Evolutionary conservation across 2,797 vertebrate genomes (phyloP), one percentile per base, ranked within the genome.

Genomic region (Sebastes aleutianus): DNA sequence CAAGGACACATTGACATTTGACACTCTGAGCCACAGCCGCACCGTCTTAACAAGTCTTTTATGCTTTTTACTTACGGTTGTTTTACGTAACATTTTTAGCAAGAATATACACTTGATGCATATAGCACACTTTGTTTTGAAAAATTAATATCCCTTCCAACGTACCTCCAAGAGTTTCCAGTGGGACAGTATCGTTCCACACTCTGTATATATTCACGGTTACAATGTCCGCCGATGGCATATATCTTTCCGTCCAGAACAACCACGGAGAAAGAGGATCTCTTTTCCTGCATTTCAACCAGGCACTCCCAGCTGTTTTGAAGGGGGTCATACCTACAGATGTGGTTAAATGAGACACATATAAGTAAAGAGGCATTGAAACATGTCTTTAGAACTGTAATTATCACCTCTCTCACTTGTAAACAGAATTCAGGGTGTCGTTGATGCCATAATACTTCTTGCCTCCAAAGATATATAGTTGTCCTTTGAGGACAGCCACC

Each of bases 401-500:
- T 29, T 14, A 31, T 29, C 18, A n/a, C 3, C 1, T 32, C 2
- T 85, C 90, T 90, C 47, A 98, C 98, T 97, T 97, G 93, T 95
- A 96, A 78, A 95, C 96, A 5, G 95, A 97, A 80, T 94, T 92
- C 90, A 98, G 88, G 5, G 90, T 96, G 91, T 97, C 96, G 18
- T 32, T 20, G 22, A 84, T 88, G 9, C 97, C 93, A 0, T 98
- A 98, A 92, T 97, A 98, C 85, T 94, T 93, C 79, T 98, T 98
- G 27, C 98, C 98, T 34, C 97, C 98, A 39, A 97, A 94, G 58
- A 99, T 47, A 1, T 97, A 98, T 31, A 99, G 94, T 58, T 80
- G 78, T 68, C 94, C 96, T 20, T 91, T 88, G 34, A 96, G 90
- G 22, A 97, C 94, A 0, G 73, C 92, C 5, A 96, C 95, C 7